Evolutionary conservation across 1,140 invertebrate genomes (phyloP).

Genomic region (Drosophila carrolli): DNA sequence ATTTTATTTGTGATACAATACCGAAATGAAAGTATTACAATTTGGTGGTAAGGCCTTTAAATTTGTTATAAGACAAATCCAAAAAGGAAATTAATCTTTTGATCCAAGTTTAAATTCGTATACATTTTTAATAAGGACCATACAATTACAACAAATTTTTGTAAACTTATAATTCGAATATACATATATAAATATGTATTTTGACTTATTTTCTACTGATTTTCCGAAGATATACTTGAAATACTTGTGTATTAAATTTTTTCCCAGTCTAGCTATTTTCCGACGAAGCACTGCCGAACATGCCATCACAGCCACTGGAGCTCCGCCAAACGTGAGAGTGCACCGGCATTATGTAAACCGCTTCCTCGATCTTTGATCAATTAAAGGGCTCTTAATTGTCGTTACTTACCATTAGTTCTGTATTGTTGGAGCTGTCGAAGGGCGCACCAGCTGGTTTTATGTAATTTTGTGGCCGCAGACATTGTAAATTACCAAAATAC

Average conservation of each 20-base stretch:
- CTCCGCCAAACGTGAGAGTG: neutral
- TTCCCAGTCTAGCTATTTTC: neutral
- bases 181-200: too few relatives aligned
- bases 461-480: constrained; percentile 65
- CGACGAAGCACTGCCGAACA: neutral
- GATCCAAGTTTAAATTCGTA: too few relatives aligned
- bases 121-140: too few relatives aligned
- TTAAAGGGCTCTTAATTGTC: neutral
- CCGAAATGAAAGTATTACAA: too few relatives aligned
- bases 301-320: constrained; percentile 4
- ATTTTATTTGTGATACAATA: too few relatives aligned
- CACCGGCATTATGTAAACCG: constrained; percentile 59
- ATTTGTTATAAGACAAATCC: too few relatives aligned
- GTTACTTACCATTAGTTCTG: constrained; percentile 44
- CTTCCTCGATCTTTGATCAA: constrained; percentile 11
- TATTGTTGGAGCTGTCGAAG: constrained; percentile 57
- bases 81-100: too few relatives aligned
- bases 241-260: neutral
- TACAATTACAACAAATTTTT: too few relatives aligned
- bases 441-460: constrained; percentile 53
- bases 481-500: constrained; percentile 43
- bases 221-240: neutral
- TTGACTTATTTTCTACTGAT: neutral
- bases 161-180: too few relatives aligned
- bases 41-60: too few relatives aligned